Conservation (phyloP, 2,797 vertebrate species). For the Margarornis squamiger region DNA sequence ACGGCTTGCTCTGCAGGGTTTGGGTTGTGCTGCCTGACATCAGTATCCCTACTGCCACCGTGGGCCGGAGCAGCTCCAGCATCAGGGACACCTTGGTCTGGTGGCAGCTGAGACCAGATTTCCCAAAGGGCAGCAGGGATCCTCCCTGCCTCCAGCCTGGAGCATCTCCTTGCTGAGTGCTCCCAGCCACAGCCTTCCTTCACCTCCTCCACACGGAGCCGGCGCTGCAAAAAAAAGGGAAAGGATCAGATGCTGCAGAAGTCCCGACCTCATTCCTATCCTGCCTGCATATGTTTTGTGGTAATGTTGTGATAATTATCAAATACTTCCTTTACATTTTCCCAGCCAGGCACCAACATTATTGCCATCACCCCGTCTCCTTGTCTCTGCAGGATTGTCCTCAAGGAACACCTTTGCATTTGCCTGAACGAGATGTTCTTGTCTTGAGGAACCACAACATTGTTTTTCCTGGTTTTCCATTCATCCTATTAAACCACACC, state of each 20-base stretch:
- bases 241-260: neutral
- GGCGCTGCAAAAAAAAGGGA: neutral
- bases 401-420: conserved; percentile 30
- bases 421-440: conserved; percentile 33
- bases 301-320: neutral
- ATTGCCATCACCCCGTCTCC: neutral
- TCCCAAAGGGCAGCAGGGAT: neutral
- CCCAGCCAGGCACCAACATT: conserved; percentile 5
- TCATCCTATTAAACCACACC: neutral
- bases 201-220: accelerated
- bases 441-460: neutral
- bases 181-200: neutral
- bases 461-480: neutral
- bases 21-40: neutral
- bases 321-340: conserved; percentile 5
- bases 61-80: neutral
- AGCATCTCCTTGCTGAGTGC: neutral
- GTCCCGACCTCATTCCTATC: neutral
- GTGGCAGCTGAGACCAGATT: neutral
- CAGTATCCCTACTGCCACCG: neutral
- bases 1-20: neutral
- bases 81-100: accelerated
- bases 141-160: neutral
- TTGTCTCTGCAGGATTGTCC: conserved; percentile 1
- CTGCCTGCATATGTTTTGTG: neutral